Percentiles rank a stretch among this genome's conserved stretches.
Evolutionary conservation across 2,113 vertebrate species (phyloP).

Genomic region (Alaudala cheleensis): DNA sequence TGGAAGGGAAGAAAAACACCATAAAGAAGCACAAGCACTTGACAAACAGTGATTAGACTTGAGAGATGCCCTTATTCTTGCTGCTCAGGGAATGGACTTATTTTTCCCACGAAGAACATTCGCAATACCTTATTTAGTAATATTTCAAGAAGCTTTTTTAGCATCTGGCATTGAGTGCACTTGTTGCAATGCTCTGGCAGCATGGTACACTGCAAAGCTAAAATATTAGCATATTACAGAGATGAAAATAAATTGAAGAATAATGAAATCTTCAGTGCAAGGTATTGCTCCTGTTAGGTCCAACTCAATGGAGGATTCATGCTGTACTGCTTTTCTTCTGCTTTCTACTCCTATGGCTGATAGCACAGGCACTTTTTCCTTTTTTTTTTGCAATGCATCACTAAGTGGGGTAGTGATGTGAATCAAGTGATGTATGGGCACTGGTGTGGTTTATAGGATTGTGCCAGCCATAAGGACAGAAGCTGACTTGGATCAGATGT

Average conservation of each 20-base stretch:
- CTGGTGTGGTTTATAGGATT: neutral
- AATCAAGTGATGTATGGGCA: neutral
- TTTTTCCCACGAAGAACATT: neutral
- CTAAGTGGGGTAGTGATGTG: neutral
- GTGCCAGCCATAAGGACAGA: neutral
- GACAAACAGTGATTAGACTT: neutral
- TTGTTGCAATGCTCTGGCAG: slow-evolving; percentile 36
- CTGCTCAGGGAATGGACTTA: neutral
- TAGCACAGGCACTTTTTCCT: neutral
- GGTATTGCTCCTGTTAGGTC: neutral
- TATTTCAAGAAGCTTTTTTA: slow-evolving; percentile 42
- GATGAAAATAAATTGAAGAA: neutral
- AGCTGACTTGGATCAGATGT: neutral
- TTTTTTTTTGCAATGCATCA: neutral
- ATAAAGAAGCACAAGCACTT: neutral
- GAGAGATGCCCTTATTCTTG: neutral
- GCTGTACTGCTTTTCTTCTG: neutral
- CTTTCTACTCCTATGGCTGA: neutral
- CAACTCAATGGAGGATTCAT: neutral
- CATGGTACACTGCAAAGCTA: neutral
- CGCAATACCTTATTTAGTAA: slow-evolving; percentile 57
- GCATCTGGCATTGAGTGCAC: slow-evolving; percentile 1
- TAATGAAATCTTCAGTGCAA: neutral
- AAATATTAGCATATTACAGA: neutral
- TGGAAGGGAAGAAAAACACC: neutral